A percentile compares a stretch with the other conserved stretches of the same genome.
Evolutionary conservation across 2,797 vertebrate genomes (phyloP).

Genomic region (Neosalanx taihuensis): DNA sequence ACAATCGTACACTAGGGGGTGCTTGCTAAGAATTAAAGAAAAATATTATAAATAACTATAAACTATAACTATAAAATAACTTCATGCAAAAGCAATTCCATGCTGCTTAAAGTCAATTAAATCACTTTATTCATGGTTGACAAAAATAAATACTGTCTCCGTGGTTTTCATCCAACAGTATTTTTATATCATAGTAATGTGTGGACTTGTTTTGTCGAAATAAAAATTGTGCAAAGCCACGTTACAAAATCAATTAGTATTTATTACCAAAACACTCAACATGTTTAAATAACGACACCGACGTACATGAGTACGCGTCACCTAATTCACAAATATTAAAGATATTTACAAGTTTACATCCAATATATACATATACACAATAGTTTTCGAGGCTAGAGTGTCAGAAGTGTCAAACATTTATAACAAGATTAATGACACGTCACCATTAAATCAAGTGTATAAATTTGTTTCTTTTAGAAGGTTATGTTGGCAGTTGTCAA

Average conservation of each 20-base stretch:
- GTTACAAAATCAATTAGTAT: constrained; percentile 52
- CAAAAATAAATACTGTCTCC: too few relatives aligned
- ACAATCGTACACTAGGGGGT: too few relatives aligned
- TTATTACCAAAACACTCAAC: constrained; percentile 62
- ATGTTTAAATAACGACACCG: constrained; percentile 31
- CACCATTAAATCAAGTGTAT: constrained; percentile 1
- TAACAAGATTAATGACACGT: background rate
- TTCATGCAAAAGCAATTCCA: too few relatives aligned
- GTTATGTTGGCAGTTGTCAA: background rate
- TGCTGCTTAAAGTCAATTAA: too few relatives aligned
- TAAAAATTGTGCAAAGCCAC: constrained; percentile 1
- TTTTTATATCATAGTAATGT: background rate
- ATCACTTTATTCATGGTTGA: too few relatives aligned
- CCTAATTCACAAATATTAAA: constrained; percentile 59
- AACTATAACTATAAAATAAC: too few relatives aligned
- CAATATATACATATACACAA: constrained; percentile 68
- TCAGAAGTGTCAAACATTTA: background rate
- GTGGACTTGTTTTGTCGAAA: background rate
- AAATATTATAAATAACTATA: too few relatives aligned
- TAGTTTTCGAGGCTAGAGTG: constrained; percentile 55
- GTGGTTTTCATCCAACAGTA: background rate
- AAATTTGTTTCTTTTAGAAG: background rate
- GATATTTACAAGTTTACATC: constrained; percentile 66
- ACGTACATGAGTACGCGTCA: constrained; percentile 45
- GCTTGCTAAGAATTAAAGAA: too few relatives aligned